These are phyloP conservation scores for Drosophila gaucha DNA, from an alignment of 2,888 invertebrate genomes.

Conservation along the genomic window DNA sequence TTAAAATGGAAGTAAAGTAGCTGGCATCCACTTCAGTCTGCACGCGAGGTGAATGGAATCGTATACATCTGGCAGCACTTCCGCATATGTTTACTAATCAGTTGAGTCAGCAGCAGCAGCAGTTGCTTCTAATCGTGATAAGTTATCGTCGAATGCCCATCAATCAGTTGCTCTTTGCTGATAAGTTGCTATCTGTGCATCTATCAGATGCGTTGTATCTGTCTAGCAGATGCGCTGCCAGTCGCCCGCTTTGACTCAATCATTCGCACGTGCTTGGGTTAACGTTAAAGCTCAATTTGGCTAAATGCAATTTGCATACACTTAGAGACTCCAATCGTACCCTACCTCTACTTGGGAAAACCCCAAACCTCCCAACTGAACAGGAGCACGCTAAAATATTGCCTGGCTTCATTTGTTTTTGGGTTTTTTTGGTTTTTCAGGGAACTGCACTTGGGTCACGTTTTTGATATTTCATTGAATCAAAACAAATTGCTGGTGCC, in stretches of 20 bases:
- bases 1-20: slow-evolving; percentile 35
- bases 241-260: slow-evolving; percentile 44
- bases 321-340: slow-evolving; percentile 21
- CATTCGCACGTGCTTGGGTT: slow-evolving; percentile 72
- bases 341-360: background rate
- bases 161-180: slow-evolving; percentile 25
- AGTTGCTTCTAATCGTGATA: slow-evolving; percentile 20
- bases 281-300: slow-evolving; percentile 69
- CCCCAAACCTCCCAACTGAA: background rate
- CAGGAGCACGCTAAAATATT: slow-evolving; percentile 43
- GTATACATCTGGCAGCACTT: slow-evolving; percentile 29
- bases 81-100: slow-evolving; percentile 45
- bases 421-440: slow-evolving; percentile 16
- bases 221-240: background rate
- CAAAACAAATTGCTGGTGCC: slow-evolving; percentile 73
- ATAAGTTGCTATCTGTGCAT: slow-evolving; percentile 28
- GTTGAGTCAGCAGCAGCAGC: slow-evolving; percentile 14
- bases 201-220: slow-evolving; percentile 12
- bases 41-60: slow-evolving; percentile 10
- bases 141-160: slow-evolving; percentile 39
- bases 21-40: background rate
- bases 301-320: slow-evolving; percentile 73
- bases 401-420: slow-evolving; percentile 49
- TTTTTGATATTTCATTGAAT: slow-evolving; percentile 81
- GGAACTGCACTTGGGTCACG: slow-evolving; percentile 68